phyloP scores from a whole-genome alignment of 2,797 vertebrate genomes.

The Micromesistius poutassou region DNA sequence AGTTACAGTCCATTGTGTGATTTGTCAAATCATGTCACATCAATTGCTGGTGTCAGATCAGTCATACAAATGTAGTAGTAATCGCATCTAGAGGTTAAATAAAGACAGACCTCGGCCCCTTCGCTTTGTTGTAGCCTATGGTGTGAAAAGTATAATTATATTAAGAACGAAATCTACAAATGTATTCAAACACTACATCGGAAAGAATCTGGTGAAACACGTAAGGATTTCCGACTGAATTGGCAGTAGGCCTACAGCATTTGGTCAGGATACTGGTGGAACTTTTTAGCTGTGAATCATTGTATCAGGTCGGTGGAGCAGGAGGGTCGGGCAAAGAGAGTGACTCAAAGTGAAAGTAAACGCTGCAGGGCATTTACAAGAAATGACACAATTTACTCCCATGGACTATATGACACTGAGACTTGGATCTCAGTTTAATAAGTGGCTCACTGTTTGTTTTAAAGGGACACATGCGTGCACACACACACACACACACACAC shows the following conservation, averaged over 20 bases:
- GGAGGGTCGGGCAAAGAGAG: too few species aligned
- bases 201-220: too few species aligned
- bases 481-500: too few species aligned
- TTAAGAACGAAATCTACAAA: not conserved
- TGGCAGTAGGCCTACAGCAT: too few species aligned
- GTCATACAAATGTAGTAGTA: not conserved
- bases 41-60: not conserved
- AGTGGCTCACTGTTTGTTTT: too few species aligned
- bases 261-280: too few species aligned
- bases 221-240: too few species aligned
- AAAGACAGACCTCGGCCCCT: not conserved
- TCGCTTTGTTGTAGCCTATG: not conserved
- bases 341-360: not conserved
- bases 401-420: not conserved
- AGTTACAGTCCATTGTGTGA: slow-evolving; percentile 1
- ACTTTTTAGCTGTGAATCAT: not conserved
- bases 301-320: not conserved
- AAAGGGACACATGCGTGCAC: too few species aligned
- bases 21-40: not conserved
- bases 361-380: not conserved
- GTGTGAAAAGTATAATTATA: not conserved
- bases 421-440: too few species aligned
- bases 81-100: not conserved
- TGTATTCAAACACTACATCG: not conserved
- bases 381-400: not conserved